Evolutionary conservation across 2,797 vertebrate genomes (phyloP), one percentile per base, ranked within the genome.

Genomic region (Catamblyrhynchus diadema): DNA sequence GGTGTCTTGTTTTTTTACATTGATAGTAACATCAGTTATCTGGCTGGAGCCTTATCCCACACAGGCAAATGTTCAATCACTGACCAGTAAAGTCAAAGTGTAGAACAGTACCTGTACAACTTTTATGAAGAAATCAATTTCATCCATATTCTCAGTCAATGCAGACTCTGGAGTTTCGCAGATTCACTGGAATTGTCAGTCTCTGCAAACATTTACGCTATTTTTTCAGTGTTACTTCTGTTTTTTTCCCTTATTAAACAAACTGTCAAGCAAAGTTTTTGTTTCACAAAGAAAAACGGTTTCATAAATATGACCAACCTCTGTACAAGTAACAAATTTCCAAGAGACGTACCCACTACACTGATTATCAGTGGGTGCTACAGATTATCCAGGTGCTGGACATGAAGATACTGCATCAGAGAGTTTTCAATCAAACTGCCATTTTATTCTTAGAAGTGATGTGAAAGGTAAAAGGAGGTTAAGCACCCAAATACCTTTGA

Each of bases 401-500:
- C 60, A 51, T 9, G 19, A 81, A 90, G 80, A 51, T 25, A 41
- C 25, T 1, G 4, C 37, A 88, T 37, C 53, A 66, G 81, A 84
- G 75, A 13, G 44, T 42, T 90, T 60, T 79, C 70, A 81, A 42
- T 53, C 0, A 0, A 81, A 51, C 65, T 78, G 64, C 20, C 42
- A 53, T 84, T 94, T 91, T 70, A 71, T 39, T 77, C 73, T 91
- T 48, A 70, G n/a, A 84, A 88, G 62, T 57, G 62, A 82, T 57
- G 47, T 62, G 62, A 81, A 86, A 93, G 42, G 87, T 88, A 95
- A 92, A 95, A 94, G 28, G 70, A 92, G 61, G 94, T 91, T 94
- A 96, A 95, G 82, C 70, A 90, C 80, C 35, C 59, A 95, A 90
- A 86, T 79, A 90, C 66, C 80, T 95, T 86, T 94, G 79, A 88